A percentile compares a stretch with the other conserved stretches of the same genome.
phyloP scores from a whole-genome alignment of 2,888 invertebrate genomes.

The Xestia c-nigrum region DNA sequence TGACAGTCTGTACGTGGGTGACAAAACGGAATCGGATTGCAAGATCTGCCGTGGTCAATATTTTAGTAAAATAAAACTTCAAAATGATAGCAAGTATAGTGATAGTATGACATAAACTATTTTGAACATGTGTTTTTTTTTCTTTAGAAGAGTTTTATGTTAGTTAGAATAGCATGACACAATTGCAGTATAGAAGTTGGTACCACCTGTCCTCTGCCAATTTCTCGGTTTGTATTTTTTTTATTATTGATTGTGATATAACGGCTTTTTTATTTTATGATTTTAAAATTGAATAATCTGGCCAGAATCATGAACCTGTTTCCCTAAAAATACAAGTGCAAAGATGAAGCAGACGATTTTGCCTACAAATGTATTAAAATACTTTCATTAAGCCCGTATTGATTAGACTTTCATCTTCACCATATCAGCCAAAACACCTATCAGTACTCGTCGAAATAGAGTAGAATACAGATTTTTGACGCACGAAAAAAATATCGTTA shows the following conservation, averaged over 20 bases:
- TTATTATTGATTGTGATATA: not conserved
- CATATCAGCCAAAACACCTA: too few relatives aligned
- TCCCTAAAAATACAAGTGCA: not conserved
- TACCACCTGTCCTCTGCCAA: too few relatives aligned
- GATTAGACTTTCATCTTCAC: not conserved
- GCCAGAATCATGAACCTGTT: not conserved
- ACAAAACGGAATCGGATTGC: slow-evolving; percentile 1
- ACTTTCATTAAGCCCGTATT: not conserved
- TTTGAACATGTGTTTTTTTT: not conserved
- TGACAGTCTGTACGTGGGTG: slow-evolving; percentile 4
- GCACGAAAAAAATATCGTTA: too few relatives aligned
- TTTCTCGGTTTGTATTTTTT: too few relatives aligned
- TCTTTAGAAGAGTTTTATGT: too few relatives aligned
- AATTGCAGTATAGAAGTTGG: too few relatives aligned
- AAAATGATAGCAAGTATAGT: not conserved
- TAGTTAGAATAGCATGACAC: too few relatives aligned
- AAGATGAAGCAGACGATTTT: not conserved
- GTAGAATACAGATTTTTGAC: too few relatives aligned
- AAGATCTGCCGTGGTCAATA: not conserved
- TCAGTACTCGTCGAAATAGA: too few relatives aligned
- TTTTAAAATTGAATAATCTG: too few relatives aligned
- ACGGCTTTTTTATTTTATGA: not conserved
- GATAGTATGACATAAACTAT: not conserved
- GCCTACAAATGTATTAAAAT: not conserved
- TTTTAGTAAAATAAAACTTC: not conserved